A percentile compares a stretch with the other conserved stretches of the same genome.
Evolutionary conservation across 1,140 invertebrate species (phyloP).

Genomic region (Theocolax elegans): DNA sequence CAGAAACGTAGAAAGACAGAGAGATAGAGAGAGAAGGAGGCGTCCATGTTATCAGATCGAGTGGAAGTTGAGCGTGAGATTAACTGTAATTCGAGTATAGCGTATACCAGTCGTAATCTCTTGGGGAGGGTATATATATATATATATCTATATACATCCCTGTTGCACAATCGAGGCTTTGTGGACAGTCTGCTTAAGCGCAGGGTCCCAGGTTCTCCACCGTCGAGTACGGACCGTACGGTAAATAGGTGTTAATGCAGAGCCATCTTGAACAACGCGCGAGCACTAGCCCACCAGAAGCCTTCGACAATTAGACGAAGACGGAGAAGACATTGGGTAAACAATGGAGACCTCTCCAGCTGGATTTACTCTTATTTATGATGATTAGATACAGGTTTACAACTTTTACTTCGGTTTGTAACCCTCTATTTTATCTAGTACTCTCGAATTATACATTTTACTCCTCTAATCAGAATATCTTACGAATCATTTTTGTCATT

Average conservation of each 20-base stretch:
- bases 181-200: constrained; percentile 14
- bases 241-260: constrained; percentile 63
- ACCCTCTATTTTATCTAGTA: too few relatives aligned
- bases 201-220: too few relatives aligned
- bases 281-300: neutral
- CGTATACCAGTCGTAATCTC: constrained; percentile 30
- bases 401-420: too few relatives aligned
- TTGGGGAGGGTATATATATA: too few relatives aligned
- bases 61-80: constrained; percentile 38
- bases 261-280: constrained; percentile 46
- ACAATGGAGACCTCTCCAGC: neutral
- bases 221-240: constrained; percentile 7
- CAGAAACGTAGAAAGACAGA: too few relatives aligned
- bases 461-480: too few relatives aligned
- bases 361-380: neutral
- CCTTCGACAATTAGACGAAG: constrained; percentile 28
- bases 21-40: neutral
- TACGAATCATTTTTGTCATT: too few relatives aligned
- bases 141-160: too few relatives aligned
- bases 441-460: too few relatives aligned
- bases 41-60: constrained; percentile 29
- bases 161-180: neutral
- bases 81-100: constrained; percentile 37
- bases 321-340: neutral
- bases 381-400: too few relatives aligned